A percentile compares a stretch with the other conserved stretches of the same genome.
Evolutionary conservation across 2,113 vertebrate genomes (phyloP).

Genomic region (Motacilla alba): DNA sequence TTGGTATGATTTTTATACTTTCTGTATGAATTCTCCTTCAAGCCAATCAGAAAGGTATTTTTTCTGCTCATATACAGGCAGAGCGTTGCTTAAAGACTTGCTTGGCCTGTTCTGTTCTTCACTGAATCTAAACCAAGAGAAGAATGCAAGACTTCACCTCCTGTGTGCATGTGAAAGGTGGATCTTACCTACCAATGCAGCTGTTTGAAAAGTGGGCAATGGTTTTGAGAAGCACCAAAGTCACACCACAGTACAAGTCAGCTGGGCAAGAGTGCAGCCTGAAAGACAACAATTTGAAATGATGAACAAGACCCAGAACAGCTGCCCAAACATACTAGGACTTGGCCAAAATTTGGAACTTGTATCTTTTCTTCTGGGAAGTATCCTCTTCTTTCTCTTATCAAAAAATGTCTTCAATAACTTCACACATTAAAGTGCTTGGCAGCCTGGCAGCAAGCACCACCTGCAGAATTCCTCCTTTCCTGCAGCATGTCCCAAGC

Average conservation of each 20-base stretch:
- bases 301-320: neutral
- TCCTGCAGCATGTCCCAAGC: neutral
- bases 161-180: neutral
- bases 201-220: neutral
- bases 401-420: neutral
- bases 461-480: neutral
- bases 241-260: neutral
- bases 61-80: neutral
- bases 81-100: neutral
- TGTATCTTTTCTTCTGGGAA: neutral
- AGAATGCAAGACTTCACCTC: neutral
- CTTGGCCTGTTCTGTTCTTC: neutral
- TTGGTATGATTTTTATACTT: neutral
- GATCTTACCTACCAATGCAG: neutral
- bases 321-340: neutral
- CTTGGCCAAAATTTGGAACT: neutral
- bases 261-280: neutral
- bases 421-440: neutral
- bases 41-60: neutral
- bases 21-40: neutral
- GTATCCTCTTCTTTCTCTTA: neutral
- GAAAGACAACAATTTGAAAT: neutral
- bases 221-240: neutral
- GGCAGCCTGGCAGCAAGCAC: neutral
- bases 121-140: neutral